Conservation (phyloP, 2,797 vertebrate species). For the Yasuhikotakia modesta region DNA sequence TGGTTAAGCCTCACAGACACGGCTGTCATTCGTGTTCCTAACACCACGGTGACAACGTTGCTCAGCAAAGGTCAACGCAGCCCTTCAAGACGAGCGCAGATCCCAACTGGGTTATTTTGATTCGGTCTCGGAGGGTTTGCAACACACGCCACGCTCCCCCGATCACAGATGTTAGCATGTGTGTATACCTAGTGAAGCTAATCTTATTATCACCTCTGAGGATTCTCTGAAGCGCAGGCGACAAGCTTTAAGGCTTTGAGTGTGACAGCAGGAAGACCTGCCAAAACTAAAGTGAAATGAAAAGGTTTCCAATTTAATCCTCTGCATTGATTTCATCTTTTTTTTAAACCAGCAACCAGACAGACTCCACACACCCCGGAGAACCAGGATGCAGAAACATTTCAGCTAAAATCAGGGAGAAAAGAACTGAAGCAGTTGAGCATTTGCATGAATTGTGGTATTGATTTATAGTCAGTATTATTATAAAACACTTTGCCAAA, state of each 20-base stretch:
- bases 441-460: constrained; percentile 30
- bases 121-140: constrained; percentile 28
- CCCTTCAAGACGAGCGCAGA: constrained; percentile 19
- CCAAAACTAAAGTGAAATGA: constrained; percentile 39
- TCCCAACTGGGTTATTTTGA: constrained; percentile 36
- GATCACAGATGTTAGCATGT: constrained; percentile 39
- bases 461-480: constrained; percentile 30
- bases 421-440: not conserved
- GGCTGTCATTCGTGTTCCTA: constrained; percentile 11
- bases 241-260: constrained; percentile 24
- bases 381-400: constrained; percentile 22
- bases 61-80: constrained; percentile 20
- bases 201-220: constrained; percentile 47
- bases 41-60: constrained; percentile 16
- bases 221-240: constrained; percentile 15
- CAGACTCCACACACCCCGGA: constrained; percentile 1
- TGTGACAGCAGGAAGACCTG: constrained; percentile 35
- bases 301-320: constrained; percentile 38
- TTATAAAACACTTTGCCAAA: constrained; percentile 3
- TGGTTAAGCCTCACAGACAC: not conserved
- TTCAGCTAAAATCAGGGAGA: constrained; percentile 20
- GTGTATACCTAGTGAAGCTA: constrained; percentile 35
- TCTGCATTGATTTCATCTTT: constrained; percentile 34
- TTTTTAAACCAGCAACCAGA: constrained; percentile 24
- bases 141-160: constrained; percentile 18